A percentile compares a stretch with the other conserved stretches of the same genome.
Conservation (phyloP, 1,140 invertebrate species). For the Trachymyrmex septentrionalis region DNA sequence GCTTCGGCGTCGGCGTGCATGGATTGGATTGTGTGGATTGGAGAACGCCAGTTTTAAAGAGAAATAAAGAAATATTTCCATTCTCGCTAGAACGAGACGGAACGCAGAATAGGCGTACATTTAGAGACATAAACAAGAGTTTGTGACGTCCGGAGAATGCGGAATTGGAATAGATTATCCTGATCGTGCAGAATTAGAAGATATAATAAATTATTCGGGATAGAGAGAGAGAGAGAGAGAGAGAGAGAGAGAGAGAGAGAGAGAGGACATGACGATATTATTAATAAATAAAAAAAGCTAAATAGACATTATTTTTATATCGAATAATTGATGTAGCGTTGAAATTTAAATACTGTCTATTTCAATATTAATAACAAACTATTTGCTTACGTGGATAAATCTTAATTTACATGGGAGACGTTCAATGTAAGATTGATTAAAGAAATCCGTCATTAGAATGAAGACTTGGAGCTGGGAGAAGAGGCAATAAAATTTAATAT, state of each 20-base stretch:
- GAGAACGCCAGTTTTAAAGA: neutral
- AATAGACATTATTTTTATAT: neutral
- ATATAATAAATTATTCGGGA: neutral
- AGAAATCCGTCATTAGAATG: constrained; percentile 2
- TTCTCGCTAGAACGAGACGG: neutral
- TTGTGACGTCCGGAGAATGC: neutral
- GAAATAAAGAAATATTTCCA: neutral
- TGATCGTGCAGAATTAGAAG: neutral
- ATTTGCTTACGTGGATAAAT: neutral
- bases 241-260: no score
- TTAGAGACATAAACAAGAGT: neutral
- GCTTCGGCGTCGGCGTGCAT: neutral
- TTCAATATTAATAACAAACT: neutral
- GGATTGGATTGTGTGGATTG: constrained; percentile 21
- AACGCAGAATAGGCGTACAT: neutral
- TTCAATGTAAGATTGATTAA: neutral
- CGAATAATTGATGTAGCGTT: neutral
- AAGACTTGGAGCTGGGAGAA: constrained; percentile 17
- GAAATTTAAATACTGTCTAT: neutral
- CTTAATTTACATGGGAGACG: neutral
- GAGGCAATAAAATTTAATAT: constrained; percentile 27
- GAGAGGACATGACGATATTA: no score
- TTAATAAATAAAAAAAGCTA: neutral
- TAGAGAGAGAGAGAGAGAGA: no score
- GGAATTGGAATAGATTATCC: neutral